Base-by-base conservation (phyloP, 1,140 invertebrate genomes). In the Aphelinus certus region DNA sequence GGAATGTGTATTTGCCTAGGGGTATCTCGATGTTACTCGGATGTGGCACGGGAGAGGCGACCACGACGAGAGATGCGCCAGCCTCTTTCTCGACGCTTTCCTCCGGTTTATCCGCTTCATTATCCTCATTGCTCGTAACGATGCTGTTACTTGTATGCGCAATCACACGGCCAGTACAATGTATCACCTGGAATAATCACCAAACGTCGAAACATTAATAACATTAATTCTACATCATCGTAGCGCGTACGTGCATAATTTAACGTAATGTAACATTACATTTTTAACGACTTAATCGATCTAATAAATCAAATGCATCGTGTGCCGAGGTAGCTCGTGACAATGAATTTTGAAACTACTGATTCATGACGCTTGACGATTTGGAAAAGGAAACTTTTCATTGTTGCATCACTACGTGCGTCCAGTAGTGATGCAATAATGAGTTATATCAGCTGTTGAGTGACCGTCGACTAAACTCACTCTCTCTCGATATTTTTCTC, bases 11-110 rank as follows among this genome's bases (percentile, higher is more conserved):
- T 78, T 91, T 92, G 76, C 95, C 95, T 66, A 98, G 86, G 3
- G 95, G 95, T 75, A 95, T 92, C 85, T 98, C 96, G 77, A 97
- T 97, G 81, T 97, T 96, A 9, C 95, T 94, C 0, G 96, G 96
- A 89, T 98, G 95, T 2, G 95, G 95, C 81, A 98, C 96, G 0
- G 96, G 95, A 78, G 95, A 92, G 6, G 93, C 96, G 60, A 97
- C 92, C 0, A 94, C 92, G 1, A 97, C 90, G 10, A 97, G 86
- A 64, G 92, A 93, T 1, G 87, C 87, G 46, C 61, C 81, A 78
- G 58, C 10, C 69, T 78, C 78, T n/a, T 85, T 83, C 3, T 83
- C 76, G 9, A 78, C 78, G 42, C 76, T 70, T 57, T 83, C 82
- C 1, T 81, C 80, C 3, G 75, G 74, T 74, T 84, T 82, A 60